Evolutionary conservation across 2,113 vertebrate species (phyloP).

Genomic region (Anarrhichthys ocellatus): DNA sequence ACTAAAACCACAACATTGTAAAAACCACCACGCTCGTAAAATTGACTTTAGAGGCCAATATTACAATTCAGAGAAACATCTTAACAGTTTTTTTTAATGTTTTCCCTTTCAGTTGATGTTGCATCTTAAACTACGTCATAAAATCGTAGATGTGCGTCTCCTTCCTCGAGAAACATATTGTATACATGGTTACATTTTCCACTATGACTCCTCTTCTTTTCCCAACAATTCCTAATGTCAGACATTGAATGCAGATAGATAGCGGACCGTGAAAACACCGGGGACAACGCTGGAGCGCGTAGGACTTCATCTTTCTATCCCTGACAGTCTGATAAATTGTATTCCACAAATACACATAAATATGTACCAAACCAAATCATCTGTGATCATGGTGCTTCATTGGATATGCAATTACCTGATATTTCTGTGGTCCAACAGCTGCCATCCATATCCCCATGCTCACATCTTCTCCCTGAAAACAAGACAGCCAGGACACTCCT

Average conservation of each 20-base stretch:
- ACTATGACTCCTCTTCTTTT: not conserved
- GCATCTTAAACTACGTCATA: not conserved
- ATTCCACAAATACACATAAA: conserved; percentile 4
- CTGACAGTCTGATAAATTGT: not conserved
- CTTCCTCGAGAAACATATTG: not conserved
- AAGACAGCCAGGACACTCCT: conserved; percentile 27
- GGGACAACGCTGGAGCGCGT: not conserved
- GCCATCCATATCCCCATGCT: conserved; percentile 99
- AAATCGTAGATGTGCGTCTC: not conserved
- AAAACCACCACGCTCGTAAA: not conserved
- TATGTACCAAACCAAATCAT: not conserved
- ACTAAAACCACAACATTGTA: not conserved
- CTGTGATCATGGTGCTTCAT: not conserved
- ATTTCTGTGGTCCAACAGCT: conserved; percentile 92
- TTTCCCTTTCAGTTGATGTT: not conserved
- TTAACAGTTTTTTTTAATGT: not conserved
- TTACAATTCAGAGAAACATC: not conserved
- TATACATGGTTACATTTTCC: not conserved
- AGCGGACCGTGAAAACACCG: not conserved
- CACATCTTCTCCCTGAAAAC: conserved; percentile 94
- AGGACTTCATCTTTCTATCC: not conserved
- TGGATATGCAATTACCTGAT: conserved; percentile 84
- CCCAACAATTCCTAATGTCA: not conserved
- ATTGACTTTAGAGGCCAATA: not conserved
- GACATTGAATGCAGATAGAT: conserved; percentile 6